Evolutionary conservation across 2,888 invertebrate genomes (phyloP).

Genomic region (Eutolmus rufibarbis): DNA sequence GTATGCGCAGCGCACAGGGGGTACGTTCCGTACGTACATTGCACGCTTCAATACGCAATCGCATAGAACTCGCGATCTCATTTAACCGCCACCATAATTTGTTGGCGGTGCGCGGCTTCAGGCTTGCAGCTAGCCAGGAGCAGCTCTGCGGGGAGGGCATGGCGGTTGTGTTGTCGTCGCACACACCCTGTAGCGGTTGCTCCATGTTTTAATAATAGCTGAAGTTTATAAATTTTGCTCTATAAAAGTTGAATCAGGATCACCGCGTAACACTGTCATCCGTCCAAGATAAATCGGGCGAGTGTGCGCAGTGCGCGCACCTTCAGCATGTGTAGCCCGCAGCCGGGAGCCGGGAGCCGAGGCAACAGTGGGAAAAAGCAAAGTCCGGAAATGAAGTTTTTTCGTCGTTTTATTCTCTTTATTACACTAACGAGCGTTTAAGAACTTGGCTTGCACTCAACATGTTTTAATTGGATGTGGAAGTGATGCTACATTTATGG

Average conservation of each 20-base stretch:
- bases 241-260: neutral
- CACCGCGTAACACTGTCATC: neutral
- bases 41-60: neutral
- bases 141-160: neutral
- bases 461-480: conserved; percentile 19
- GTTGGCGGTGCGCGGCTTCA: neutral
- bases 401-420: neutral
- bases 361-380: neutral
- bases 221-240: conserved; percentile 16
- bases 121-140: neutral
- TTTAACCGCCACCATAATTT: neutral
- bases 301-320: neutral
- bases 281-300: neutral
- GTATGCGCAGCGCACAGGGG: neutral
- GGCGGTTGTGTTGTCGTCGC: neutral
- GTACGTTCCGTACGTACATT: neutral
- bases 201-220: conserved; percentile 16
- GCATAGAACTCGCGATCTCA: conserved; percentile 1
- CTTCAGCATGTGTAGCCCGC: neutral
- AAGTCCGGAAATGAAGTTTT: conserved; percentile 36
- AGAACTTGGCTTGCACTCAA: conserved; percentile 31
- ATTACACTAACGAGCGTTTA: conserved; percentile 13
- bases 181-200: neutral
- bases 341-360: neutral
- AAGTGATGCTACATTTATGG: conserved; percentile 13